Evolutionary conservation across 1,140 invertebrate genomes (phyloP).

Genomic region (Pseudoatta argentina): DNA sequence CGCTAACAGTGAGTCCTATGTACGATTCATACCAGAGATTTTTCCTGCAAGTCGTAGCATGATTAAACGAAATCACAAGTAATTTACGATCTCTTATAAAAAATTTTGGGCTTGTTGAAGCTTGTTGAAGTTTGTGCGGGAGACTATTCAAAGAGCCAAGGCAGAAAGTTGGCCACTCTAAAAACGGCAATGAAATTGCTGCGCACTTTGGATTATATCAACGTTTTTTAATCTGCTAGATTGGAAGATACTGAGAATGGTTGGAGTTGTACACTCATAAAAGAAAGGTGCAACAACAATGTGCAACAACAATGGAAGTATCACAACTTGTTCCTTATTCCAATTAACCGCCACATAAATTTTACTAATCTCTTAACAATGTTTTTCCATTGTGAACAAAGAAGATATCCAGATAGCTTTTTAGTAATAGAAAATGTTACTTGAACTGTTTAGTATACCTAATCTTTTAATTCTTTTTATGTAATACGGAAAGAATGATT

Average conservation of each 20-base stretch:
- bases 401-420: constrained; percentile 51
- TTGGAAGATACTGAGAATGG: constrained; percentile 54
- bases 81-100: constrained; percentile 9
- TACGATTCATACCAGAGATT: constrained; percentile 15
- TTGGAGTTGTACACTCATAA: constrained; percentile 31
- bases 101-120: constrained; percentile 33
- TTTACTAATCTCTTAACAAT: constrained; percentile 52
- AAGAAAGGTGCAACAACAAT: constrained; percentile 39
- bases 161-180: neutral
- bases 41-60: neutral
- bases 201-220: constrained; percentile 40
- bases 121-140: neutral
- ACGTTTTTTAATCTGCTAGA: constrained; percentile 56
- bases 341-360: constrained; percentile 62
- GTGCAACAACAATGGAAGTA: constrained; percentile 33
- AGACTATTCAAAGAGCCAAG: neutral
- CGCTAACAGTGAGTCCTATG: constrained; percentile 31
- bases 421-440: constrained; percentile 24
- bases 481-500: neutral
- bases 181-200: constrained; percentile 53
- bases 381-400: constrained; percentile 32
- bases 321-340: constrained; percentile 55
- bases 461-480: neutral
- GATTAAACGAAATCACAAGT: constrained; percentile 31
- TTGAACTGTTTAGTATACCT: neutral